Conservation (phyloP, 2,888 invertebrate species). For the Seira musarum region DNA sequence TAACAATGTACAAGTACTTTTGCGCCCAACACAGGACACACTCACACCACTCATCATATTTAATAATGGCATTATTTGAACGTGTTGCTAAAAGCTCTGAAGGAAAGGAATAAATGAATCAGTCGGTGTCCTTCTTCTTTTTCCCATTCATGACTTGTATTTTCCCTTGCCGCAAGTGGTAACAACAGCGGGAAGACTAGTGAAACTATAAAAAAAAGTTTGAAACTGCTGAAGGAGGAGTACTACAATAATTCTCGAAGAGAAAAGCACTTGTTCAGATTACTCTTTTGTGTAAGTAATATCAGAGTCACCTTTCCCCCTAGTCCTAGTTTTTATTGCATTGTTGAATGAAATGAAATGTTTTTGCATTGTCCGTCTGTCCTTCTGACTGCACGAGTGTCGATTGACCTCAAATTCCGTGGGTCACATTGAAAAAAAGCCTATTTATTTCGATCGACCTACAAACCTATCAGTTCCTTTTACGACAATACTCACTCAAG, state of each 20-base stretch:
- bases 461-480: too few species aligned
- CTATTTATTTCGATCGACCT: too few species aligned
- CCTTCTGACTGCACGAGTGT: too few species aligned
- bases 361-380: too few species aligned
- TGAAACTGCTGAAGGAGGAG: constrained; percentile 42
- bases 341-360: too few species aligned
- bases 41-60: constrained; percentile 13
- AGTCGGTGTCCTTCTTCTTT: constrained; percentile 30
- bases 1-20: not conserved
- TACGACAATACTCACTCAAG: too few species aligned
- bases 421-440: too few species aligned
- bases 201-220: constrained; percentile 38
- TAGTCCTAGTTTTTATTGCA: not conserved
- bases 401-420: too few species aligned
- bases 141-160: not conserved
- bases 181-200: not conserved
- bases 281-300: constrained; percentile 30
- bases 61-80: constrained; percentile 14
- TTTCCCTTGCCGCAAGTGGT: constrained; percentile 7
- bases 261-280: constrained; percentile 52
- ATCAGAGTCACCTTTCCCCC: constrained; percentile 8
- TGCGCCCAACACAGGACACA: not conserved
- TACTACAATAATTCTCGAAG: constrained; percentile 47
- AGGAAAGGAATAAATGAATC: constrained; percentile 18
- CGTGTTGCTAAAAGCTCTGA: constrained; percentile 14